Conservation (phyloP, 1,140 invertebrate species). For the Drosophila sechellia region DNA sequence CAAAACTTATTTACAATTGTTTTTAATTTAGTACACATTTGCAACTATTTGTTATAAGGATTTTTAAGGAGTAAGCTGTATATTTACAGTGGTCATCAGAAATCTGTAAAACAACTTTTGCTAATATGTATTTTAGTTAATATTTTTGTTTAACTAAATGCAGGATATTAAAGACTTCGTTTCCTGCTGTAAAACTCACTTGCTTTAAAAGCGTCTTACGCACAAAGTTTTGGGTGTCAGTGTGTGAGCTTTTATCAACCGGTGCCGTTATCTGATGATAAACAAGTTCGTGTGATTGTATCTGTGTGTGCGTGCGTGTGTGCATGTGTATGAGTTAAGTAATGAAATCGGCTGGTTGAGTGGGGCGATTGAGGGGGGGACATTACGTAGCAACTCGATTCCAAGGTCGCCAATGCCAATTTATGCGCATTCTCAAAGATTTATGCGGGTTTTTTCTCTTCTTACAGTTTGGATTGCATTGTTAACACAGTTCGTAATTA, state of each 20-base stretch:
- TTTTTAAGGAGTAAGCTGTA: too few species aligned
- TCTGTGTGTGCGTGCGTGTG: background rate
- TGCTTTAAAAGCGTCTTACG: conserved; percentile 4
- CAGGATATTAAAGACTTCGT: conserved; percentile 1
- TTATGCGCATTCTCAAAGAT: conserved; percentile 72
- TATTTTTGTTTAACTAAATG: background rate
- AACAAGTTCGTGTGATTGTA: conserved; percentile 18
- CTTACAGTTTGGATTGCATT: conserved; percentile 56
- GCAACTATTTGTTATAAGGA: too few species aligned
- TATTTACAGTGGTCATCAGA: too few species aligned
- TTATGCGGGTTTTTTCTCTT: conserved; percentile 52
- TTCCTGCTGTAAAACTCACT: background rate
- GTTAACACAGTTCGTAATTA: conserved; percentile 73
- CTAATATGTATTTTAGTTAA: background rate
- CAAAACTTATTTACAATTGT: too few species aligned
- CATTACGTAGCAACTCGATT: conserved; percentile 18
- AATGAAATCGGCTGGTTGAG: background rate
- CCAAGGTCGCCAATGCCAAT: conserved; percentile 74
- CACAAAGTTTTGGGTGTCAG: conserved; percentile 12
- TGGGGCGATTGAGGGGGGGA: background rate
- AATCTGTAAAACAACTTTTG: too few species aligned
- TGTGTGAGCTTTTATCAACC: conserved; percentile 51
- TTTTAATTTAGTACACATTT: too few species aligned
- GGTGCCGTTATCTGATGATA: conserved; percentile 65
- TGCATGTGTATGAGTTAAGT: background rate